Percentiles rank a stretch among this genome's conserved stretches.
These are phyloP conservation scores for Lacanobia wlatinum DNA, from an alignment of 2,888 invertebrate genomes.

Conservation along the genomic window DNA sequence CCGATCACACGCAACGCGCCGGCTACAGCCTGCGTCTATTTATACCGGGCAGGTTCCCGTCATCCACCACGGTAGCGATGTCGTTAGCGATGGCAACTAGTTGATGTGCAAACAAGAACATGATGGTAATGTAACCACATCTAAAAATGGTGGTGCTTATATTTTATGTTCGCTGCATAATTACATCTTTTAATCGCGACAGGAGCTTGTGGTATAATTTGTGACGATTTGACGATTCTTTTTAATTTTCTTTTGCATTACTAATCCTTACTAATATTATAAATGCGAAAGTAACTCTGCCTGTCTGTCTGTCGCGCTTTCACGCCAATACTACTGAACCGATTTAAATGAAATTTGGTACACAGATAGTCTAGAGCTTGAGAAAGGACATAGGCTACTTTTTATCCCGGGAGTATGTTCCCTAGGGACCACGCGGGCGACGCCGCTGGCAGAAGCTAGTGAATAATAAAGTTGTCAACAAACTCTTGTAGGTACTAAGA, in stretches of 20 bases:
- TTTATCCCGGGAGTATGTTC: too few relatives aligned
- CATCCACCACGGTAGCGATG: conserved; percentile 3
- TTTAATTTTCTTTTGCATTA: not conserved
- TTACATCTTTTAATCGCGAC: not conserved
- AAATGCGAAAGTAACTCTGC: too few relatives aligned
- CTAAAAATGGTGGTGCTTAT: not conserved
- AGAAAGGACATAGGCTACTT: too few relatives aligned
- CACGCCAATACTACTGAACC: too few relatives aligned
- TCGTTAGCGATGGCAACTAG: conserved; percentile 27
- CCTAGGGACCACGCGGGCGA: too few relatives aligned
- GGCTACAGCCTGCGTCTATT: conserved; percentile 55
- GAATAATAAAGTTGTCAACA: too few relatives aligned
- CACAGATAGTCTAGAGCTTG: too few relatives aligned
- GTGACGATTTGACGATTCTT: not conserved
- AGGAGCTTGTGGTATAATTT: not conserved
- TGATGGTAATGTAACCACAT: conserved; percentile 8
- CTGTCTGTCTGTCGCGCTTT: too few relatives aligned
- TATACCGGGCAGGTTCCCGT: conserved; percentile 59
- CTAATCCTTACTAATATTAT: too few relatives aligned
- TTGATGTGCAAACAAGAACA: not conserved
- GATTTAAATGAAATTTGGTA: too few relatives aligned
- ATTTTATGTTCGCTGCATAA: conserved; percentile 13
- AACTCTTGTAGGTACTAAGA: too few relatives aligned
- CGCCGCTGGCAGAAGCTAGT: too few relatives aligned
- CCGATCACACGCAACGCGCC: conserved; percentile 22